Conservation (phyloP, 2,888 invertebrate species). For the Hemithea aestivaria region DNA sequence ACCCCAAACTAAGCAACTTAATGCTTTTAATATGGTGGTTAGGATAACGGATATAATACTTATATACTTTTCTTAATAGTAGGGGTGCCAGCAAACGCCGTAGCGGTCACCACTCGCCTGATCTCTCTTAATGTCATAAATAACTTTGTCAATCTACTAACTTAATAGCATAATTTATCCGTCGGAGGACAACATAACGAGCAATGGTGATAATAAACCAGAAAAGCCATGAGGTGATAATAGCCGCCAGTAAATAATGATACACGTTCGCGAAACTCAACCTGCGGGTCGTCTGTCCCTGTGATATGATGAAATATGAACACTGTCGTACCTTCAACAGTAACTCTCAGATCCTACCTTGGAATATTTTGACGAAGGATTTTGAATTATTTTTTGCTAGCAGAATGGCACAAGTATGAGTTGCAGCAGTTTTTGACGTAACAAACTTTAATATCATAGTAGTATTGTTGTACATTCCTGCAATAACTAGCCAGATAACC, state of each 20-base stretch:
- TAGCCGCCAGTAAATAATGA: conserved; percentile 78
- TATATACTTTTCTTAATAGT: conserved; percentile 25
- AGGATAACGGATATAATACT: no score
- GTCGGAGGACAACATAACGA: conserved; percentile 76
- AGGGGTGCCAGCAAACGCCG: conserved; percentile 36
- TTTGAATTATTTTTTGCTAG: no score
- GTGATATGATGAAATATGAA: conserved; percentile 20
- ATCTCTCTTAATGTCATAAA: conserved; percentile 74
- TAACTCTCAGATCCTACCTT: no score
- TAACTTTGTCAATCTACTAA: conserved; percentile 79
- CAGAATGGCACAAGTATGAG: no score
- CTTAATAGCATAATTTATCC: conserved; percentile 79
- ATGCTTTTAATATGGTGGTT: no score
- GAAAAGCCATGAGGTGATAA: conserved; percentile 78
- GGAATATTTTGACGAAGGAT: no score
- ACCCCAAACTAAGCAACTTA: no score
- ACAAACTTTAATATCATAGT: no score
- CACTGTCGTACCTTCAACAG: conserved; percentile 25
- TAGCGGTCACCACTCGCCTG: conserved; percentile 60
- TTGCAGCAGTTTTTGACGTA: no score
- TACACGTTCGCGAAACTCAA: conserved; percentile 71
- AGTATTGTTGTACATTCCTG: conserved; percentile 22
- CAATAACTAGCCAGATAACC: no score
- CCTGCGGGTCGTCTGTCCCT: conserved; percentile 48
- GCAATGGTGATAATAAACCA: conserved; percentile 76